Conservation (phyloP, 2,888 invertebrate species). For the Lamellibrachia satsuma region DNA sequence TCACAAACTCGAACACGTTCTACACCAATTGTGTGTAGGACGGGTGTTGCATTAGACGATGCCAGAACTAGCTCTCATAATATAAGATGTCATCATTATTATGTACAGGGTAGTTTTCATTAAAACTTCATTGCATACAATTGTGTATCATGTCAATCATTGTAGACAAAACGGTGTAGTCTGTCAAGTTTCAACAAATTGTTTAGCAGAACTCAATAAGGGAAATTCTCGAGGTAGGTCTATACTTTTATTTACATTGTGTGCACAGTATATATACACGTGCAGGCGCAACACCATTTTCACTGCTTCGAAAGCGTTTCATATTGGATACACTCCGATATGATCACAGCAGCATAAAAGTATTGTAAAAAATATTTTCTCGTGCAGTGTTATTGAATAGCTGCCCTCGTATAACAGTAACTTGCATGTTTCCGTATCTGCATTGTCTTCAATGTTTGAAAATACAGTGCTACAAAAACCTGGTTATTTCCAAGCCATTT, state of each 20-base stretch:
- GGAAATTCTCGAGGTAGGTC: not conserved
- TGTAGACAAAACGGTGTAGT: too few relatives aligned
- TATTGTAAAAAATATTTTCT: not conserved
- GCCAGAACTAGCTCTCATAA: too few relatives aligned
- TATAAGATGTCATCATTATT: too few relatives aligned
- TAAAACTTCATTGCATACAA: too few relatives aligned
- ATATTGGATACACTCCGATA: too few relatives aligned
- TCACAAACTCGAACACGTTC: too few relatives aligned
- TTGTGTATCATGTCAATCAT: too few relatives aligned
- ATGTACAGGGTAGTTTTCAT: too few relatives aligned
- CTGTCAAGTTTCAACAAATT: not conserved
- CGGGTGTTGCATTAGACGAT: too few relatives aligned
- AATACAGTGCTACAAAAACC: not conserved
- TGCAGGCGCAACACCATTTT: not conserved
- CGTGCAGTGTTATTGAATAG: not conserved
- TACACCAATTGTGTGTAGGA: too few relatives aligned
- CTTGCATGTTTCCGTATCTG: too few relatives aligned
- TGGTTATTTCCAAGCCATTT: not conserved
- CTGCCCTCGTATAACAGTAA: not conserved
- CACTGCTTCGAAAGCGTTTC: not conserved
- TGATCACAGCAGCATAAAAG: not conserved
- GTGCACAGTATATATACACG: not conserved
- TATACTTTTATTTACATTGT: conserved; percentile 11
- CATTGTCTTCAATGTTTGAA: not conserved
- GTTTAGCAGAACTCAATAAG: not conserved